These are phyloP conservation scores for Hypanus sabinus DNA, from an alignment of 2,113 vertebrate genomes.

Conservation along the genomic window DNA sequence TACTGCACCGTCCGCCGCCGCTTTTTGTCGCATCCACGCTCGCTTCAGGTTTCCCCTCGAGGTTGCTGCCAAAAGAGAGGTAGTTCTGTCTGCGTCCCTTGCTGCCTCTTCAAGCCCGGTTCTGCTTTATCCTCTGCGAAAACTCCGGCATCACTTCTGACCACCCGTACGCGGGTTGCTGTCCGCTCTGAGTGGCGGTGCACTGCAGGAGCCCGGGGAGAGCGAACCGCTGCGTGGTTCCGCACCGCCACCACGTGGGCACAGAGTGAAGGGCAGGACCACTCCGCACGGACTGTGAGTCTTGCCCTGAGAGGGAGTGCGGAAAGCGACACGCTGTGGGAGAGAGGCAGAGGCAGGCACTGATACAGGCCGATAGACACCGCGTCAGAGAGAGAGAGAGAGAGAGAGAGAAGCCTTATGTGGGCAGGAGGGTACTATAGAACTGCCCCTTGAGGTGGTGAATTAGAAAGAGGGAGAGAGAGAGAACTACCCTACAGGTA, in stretches of 20 bases:
- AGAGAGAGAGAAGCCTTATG: too few species aligned
- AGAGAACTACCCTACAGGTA: neutral
- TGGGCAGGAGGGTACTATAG: too few species aligned
- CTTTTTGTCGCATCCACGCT: constrained; percentile 7
- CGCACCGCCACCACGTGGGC: neutral
- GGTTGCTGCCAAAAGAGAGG: neutral
- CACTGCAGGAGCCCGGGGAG: neutral
- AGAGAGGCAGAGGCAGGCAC: neutral
- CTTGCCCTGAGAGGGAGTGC: too few species aligned
- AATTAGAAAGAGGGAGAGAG: neutral
- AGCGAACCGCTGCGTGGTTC: neutral
- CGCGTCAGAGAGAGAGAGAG: too few species aligned
- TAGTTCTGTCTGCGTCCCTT: neutral
- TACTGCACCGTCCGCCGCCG: neutral
- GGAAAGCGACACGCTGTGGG: neutral
- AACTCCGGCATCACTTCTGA: neutral
- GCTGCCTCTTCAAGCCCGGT: neutral
- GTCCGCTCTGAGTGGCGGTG: neutral
- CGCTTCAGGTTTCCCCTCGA: neutral
- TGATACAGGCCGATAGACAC: too few species aligned
- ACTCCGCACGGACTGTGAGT: too few species aligned
- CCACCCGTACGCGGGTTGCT: neutral
- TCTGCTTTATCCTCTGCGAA: neutral
- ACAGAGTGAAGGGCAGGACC: neutral
- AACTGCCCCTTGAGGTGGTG: neutral